Base-by-base conservation (phyloP, 2,797 vertebrate genomes). In the Gallirallus australis region DNA sequence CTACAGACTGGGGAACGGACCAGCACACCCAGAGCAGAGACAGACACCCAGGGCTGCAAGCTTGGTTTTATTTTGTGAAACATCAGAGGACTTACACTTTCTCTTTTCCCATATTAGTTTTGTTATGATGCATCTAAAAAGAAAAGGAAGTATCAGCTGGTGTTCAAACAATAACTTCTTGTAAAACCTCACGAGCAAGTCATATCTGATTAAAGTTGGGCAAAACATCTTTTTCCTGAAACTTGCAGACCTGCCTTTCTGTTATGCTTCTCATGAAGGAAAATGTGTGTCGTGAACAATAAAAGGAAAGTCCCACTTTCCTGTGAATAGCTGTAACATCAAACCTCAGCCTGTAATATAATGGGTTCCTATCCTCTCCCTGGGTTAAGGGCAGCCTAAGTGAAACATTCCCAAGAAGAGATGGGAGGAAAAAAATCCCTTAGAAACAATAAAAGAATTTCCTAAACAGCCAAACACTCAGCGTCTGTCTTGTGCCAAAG, bases 271-370 rank as follows among this genome's bases (percentile, higher is more conserved):
- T 89, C 52, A 45, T 84, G 70, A 86, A 90, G 63, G 85, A 90
- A 89, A 95, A 78, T 47, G 45, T 82, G 78, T 94, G n/a, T 90
- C 87, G 72, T 93, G 93, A 97, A 93, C 86, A 96, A 96, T 85
- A 73, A 78, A 83, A 97, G 95, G 94, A 93, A 96, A 97, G 94
- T 57, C 78, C 66, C 84, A 60, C 89, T 94, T 82, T 27, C 81
- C 87, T 35, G n/a, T 69, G 56, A 90, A 73, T 96, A 94, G 93
- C 89, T 86, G 86, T 65, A 86, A 86, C 83, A 96, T 93, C 88
- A 93, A 92, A 91, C 82, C 66, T 77, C 54, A 70, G 60, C 84
- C 78, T 75, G 94, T 90, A 60, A 64, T 60, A 61, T 91, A 93
- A 86, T 69, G 69, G 52, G 39, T 31, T 94, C 52, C 40, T 87